phyloP scores from a whole-genome alignment of 2,888 invertebrate genomes.

The Tipula confusa region DNA sequence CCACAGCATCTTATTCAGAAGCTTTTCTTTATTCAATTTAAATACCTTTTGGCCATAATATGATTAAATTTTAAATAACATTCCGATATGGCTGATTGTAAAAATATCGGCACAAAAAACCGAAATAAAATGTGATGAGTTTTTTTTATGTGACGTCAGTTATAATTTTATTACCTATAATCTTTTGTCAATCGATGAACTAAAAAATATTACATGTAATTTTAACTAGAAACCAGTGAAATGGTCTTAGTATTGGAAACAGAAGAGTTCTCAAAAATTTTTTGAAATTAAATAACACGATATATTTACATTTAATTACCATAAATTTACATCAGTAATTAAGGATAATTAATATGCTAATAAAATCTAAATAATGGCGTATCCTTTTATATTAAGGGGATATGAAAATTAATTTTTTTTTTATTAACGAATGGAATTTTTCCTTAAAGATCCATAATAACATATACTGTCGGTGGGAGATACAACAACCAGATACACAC shows the following conservation, averaged over 20 bases:
- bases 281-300: too few species aligned
- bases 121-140: background rate
- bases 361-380: background rate
- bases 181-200: background rate
- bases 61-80: background rate
- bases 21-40: background rate
- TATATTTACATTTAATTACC: background rate
- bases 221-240: background rate
- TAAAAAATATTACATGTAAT: background rate
- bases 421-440: background rate
- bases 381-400: background rate
- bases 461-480: too few species aligned
- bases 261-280: background rate
- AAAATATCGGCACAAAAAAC: too few species aligned
- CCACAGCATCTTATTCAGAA: too few species aligned
- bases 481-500: background rate
- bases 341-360: background rate
- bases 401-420: background rate
- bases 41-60: background rate
- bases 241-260: background rate
- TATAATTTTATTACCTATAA: background rate
- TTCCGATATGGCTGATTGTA: background rate
- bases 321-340: background rate
- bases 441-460: background rate
- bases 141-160: background rate